phyloP scores from a whole-genome alignment of 2,113 vertebrate species.

The Heptranchias perlo region DNA sequence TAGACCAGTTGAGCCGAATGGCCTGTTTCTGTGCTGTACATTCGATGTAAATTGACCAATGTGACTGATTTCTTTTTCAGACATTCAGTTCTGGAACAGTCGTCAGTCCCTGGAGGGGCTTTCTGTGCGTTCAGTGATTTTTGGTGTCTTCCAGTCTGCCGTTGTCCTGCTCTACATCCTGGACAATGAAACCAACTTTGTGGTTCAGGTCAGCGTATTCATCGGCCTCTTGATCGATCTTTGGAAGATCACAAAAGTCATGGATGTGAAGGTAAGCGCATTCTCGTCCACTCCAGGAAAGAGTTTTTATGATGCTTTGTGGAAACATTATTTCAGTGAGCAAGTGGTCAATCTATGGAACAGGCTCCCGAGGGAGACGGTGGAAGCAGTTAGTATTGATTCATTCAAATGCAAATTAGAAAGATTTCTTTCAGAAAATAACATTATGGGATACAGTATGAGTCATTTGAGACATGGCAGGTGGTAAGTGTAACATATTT shows the following conservation, averaged over 20 bases:
- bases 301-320: background rate
- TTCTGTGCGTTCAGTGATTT: conserved; percentile 87
- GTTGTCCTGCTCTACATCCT: conserved; percentile 91
- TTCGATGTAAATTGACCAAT: background rate
- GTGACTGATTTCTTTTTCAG: conserved; percentile 49
- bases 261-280: conserved; percentile 80
- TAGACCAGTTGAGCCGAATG: background rate
- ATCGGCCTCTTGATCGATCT: conserved; percentile 92
- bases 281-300: background rate
- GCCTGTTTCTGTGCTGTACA: background rate
- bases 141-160: conserved; percentile 88
- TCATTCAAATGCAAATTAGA: background rate
- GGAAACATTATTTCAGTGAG: background rate
- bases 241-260: conserved; percentile 98
- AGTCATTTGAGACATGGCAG: background rate
- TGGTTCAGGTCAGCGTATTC: conserved; percentile 95
- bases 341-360: no score
- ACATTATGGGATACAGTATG: background rate
- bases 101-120: conserved; percentile 91
- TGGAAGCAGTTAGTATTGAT: background rate
- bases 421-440: background rate
- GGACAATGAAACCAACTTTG: conserved; percentile 95
- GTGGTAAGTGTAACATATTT: background rate
- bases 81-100: conserved; percentile 98
- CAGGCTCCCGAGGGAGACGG: background rate